A percentile compares a stretch with the other conserved stretches of the same genome.
These are phyloP conservation scores for Ictalurus punctatus DNA, from an alignment of 2,113 vertebrate species.

Conservation along the genomic window DNA sequence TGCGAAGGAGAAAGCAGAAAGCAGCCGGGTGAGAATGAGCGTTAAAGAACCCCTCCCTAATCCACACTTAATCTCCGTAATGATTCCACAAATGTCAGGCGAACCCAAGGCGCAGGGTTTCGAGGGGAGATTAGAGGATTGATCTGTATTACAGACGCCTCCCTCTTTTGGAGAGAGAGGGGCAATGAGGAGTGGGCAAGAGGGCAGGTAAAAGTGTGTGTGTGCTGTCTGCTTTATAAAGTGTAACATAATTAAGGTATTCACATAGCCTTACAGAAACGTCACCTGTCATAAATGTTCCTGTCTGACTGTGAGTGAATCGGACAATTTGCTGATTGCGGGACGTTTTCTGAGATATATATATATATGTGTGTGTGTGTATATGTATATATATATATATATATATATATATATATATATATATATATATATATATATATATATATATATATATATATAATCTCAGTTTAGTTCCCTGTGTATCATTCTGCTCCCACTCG, in stretches of 20 bases:
- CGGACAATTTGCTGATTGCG: neutral
- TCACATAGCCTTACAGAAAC: neutral
- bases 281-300: neutral
- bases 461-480: neutral
- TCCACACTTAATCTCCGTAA: conserved; percentile 63
- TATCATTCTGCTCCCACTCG: neutral
- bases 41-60: conserved; percentile 47
- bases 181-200: neutral
- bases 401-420: too few relatives aligned
- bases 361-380: too few relatives aligned
- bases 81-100: conserved; percentile 53
- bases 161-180: conserved; percentile 4
- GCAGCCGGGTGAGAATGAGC: conserved; percentile 11
- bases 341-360: neutral
- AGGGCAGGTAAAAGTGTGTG: neutral
- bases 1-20: neutral
- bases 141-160: conserved; percentile 44
- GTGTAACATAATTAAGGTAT: neutral
- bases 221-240: neutral
- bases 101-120: conserved; percentile 21
- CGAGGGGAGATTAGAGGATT: conserved; percentile 44
- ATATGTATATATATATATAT: too few relatives aligned
- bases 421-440: too few relatives aligned
- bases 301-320: neutral
- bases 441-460: too few relatives aligned